These are phyloP conservation scores for Chitala chitala DNA, from an alignment of 2,113 vertebrate genomes.

Conservation along the genomic window DNA sequence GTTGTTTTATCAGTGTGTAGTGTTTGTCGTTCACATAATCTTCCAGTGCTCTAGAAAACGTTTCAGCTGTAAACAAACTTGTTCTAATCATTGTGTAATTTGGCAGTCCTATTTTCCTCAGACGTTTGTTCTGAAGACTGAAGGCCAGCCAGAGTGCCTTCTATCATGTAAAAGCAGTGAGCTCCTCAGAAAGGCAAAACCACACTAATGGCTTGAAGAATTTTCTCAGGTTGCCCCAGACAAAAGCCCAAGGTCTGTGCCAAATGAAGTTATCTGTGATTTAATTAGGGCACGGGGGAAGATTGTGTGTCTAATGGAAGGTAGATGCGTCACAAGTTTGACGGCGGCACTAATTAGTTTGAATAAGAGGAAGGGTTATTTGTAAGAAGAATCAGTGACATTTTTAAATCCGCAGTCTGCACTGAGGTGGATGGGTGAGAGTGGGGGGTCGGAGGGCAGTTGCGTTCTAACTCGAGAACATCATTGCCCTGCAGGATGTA, in stretches of 20 bases:
- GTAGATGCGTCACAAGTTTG: neutral
- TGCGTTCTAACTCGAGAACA: neutral
- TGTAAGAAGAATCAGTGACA: neutral
- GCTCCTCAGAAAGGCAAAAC: neutral
- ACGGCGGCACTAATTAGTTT: conserved; percentile 8
- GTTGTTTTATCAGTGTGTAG: too few relatives aligned
- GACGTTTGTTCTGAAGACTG: neutral
- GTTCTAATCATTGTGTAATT: too few relatives aligned
- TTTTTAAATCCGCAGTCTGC: neutral
- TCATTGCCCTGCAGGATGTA: neutral
- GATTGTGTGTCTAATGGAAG: conserved; percentile 13
- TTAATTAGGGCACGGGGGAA: neutral
- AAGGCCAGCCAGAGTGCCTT: neutral
- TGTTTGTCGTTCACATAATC: too few relatives aligned
- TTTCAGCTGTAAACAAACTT: too few relatives aligned
- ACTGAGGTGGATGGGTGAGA: neutral
- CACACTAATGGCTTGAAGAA: conserved; percentile 21
- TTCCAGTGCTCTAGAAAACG: too few relatives aligned
- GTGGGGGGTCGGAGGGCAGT: neutral
- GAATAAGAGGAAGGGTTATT: too few relatives aligned
- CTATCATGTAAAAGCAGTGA: neutral
- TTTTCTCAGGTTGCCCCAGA: conserved; percentile 9
- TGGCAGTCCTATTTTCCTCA: too few relatives aligned
- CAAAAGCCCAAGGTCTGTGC: neutral
- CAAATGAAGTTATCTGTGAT: conserved; percentile 21